phyloP scores from a whole-genome alignment of 2,113 vertebrate genomes.

The Cryptomyrus ogoouensis region DNA sequence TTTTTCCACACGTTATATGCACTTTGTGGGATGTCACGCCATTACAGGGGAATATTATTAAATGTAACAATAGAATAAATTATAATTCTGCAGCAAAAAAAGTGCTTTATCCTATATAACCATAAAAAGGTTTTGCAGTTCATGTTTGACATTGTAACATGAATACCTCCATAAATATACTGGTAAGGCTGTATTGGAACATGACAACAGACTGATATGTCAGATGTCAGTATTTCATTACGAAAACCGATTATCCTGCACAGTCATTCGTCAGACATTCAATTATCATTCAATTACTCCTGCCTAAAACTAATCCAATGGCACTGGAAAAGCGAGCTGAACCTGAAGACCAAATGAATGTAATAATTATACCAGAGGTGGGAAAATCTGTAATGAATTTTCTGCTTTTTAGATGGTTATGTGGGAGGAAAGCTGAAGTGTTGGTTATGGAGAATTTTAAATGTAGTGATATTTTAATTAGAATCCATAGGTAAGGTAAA shows the following conservation, averaged over 20 bases:
- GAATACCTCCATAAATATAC: not conserved
- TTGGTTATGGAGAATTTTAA: not conserved
- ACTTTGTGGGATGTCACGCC: not conserved
- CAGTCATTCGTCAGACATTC: conserved; percentile 17
- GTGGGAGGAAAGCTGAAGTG: not conserved
- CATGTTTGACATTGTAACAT: not conserved
- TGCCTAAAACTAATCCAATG: conserved; percentile 21
- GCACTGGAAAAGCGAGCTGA: not conserved
- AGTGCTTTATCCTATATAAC: not conserved
- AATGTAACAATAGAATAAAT: not conserved
- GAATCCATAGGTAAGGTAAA: not conserved
- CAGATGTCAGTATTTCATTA: conserved; percentile 19
- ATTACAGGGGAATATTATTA: not conserved
- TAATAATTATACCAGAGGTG: not conserved
- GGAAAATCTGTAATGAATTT: not conserved
- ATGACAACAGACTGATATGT: not conserved
- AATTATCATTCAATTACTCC: not conserved
- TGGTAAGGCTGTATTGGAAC: not conserved
- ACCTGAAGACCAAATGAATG: conserved; percentile 12
- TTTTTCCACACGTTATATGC: not conserved
- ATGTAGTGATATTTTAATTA: not conserved
- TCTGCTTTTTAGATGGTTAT: not conserved
- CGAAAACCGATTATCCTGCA: conserved; percentile 26
- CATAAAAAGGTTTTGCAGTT: not conserved
- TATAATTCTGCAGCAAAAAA: not conserved